Evolutionary conservation across 2,113 vertebrate genomes (phyloP).

Genomic region (Grantiella picta): DNA sequence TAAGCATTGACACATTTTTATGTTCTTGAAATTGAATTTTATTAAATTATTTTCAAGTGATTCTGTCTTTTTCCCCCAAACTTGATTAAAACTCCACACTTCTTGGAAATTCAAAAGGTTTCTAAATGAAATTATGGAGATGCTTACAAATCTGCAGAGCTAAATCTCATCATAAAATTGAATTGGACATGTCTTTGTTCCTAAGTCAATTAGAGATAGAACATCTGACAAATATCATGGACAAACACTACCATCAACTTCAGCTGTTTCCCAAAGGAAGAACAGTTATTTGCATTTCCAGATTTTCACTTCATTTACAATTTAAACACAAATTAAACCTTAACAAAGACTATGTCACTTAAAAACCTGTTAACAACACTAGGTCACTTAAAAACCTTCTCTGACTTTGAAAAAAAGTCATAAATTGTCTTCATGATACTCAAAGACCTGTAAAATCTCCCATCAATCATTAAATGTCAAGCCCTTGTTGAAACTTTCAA

Average conservation of each 20-base stretch:
- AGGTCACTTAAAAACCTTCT: neutral
- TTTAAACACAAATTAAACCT: neutral
- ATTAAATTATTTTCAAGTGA: neutral
- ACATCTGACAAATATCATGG: neutral
- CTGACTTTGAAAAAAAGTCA: neutral
- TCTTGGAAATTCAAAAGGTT: neutral
- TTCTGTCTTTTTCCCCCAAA: neutral
- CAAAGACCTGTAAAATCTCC: neutral
- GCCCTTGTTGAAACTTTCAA: neutral
- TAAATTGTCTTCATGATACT: neutral
- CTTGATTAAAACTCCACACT: neutral
- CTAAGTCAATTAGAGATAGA: neutral
- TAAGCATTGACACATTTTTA: neutral
- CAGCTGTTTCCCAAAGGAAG: neutral
- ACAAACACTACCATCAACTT: neutral
- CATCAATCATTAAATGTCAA: neutral
- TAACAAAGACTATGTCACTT: neutral
- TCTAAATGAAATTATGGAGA: neutral
- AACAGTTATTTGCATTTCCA: neutral
- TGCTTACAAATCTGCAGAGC: neutral
- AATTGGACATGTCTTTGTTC: neutral
- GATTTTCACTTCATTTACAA: neutral
- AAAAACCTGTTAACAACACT: no score
- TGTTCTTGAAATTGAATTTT: neutral
- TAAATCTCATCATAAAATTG: neutral